Percentiles rank a stretch among this genome's conserved stretches.
Conservation (phyloP, 2,797 vertebrate genomes). For the Otolemur crassicaudatus region DNA sequence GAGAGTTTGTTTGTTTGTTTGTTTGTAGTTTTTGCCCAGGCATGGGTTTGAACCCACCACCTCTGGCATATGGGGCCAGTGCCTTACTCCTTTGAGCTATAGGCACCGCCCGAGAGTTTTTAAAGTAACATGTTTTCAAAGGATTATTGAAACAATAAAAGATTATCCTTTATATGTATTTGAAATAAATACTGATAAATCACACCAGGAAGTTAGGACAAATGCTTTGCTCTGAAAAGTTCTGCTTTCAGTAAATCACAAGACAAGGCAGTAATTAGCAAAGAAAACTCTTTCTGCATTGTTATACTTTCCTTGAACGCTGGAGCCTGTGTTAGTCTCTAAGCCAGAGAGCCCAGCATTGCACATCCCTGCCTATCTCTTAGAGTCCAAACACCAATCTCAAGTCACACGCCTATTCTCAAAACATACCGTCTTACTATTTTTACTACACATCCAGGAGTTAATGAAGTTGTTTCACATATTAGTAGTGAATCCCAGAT, state of each 20-base stretch:
- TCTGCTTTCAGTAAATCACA: not conserved
- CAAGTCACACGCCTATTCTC: not conserved
- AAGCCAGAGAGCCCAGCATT: not conserved
- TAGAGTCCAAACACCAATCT: not conserved
- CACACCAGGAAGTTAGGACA: not conserved
- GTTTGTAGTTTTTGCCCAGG: too few relatives aligned
- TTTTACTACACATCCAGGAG: not conserved
- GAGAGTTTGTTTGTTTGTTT: not conserved
- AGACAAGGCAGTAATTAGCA: not conserved
- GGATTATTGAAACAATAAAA: not conserved
- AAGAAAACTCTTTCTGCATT: not conserved
- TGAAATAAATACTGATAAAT: slow-evolving; percentile 28
- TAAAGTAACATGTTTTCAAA: not conserved
- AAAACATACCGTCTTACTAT: not conserved
- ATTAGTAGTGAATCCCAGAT: not conserved
- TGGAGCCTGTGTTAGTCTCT: not conserved
- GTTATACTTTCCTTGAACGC: not conserved
- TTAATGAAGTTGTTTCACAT: not conserved
- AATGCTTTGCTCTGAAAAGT: slow-evolving; percentile 32
- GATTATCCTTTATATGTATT: not conserved
- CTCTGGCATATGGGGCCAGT: too few relatives aligned
- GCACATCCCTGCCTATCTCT: not conserved
- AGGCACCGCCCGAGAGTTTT: too few relatives aligned
- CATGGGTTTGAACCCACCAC: too few relatives aligned
- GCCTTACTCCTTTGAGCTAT: too few relatives aligned